Conservation (phyloP, 2,113 vertebrate species). For the Hiodon alosoides region DNA sequence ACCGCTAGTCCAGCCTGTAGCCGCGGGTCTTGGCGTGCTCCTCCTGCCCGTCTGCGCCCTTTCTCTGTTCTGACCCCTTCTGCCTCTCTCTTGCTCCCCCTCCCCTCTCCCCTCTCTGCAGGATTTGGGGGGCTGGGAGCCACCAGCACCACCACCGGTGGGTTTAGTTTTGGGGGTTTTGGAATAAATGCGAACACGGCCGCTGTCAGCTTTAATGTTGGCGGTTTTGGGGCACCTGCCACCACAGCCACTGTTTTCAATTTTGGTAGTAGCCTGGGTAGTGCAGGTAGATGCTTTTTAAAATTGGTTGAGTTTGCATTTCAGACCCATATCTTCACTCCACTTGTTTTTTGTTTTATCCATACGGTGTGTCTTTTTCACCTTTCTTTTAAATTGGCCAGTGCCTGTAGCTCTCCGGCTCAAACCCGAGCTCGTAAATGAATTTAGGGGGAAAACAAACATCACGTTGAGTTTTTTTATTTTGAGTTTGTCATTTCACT, state of each 20-base stretch:
- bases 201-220: slow-evolving; percentile 93
- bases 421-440: background rate
- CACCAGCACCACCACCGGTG: slow-evolving; percentile 82
- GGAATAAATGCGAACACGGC: slow-evolving; percentile 89
- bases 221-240: slow-evolving; percentile 87
- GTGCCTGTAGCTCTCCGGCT: background rate
- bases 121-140: slow-evolving; percentile 98
- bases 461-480: background rate
- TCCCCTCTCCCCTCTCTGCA: slow-evolving; percentile 65
- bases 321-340: slow-evolving; percentile 16
- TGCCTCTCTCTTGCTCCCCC: slow-evolving; percentile 55
- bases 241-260: slow-evolving; percentile 86
- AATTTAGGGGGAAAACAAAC: background rate
- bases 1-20: background rate
- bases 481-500: background rate
- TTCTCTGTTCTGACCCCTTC: slow-evolving; percentile 51
- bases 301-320: slow-evolving; percentile 29
- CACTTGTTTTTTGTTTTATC: background rate
- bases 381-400: background rate
- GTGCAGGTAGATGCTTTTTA: slow-evolving; percentile 83
- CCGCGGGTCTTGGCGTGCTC: background rate
- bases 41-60: background rate
- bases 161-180: slow-evolving; percentile 98
- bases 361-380: background rate
- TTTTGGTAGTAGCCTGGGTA: slow-evolving; percentile 96